Evolutionary conservation across 2,888 invertebrate species (phyloP), one percentile per base, ranked within the genome.

Genomic region (Heliconius sara): DNA sequence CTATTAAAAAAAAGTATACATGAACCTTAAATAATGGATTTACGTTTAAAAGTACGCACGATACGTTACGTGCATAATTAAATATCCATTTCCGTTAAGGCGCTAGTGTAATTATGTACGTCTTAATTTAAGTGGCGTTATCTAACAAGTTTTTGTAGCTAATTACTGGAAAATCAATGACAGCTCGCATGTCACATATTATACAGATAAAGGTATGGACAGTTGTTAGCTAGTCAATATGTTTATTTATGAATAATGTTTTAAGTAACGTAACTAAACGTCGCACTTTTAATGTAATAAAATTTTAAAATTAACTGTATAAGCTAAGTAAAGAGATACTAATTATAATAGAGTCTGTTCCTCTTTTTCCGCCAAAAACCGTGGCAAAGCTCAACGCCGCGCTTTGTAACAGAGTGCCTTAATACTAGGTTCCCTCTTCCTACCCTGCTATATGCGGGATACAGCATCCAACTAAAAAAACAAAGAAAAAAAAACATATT

Each of bases 81-180:
- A 72, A 60, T 39, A 39, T 73, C 67, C 60, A 63, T 73, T 60
- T 65, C 60, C 67, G 60, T 52, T 27, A 27, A 43, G 22, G 30
- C 16, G 4, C 25, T 66, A 5, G 73, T 39, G 57, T 71, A 76
- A 75, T 75, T 77, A 77, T 22, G 75, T 47, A 77, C 63, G 75
- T 47, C 65, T 60, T 71, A 73, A 76, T 78, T 81, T 25, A 63
- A 47, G 65, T 77, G 47, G 47, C 16, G 30, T 78, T 70, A 80
- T 70, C 77, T 77, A 34, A 80, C 77, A 73, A 76, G 70, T 72
- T 76, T 65, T 52, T 77, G 67, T 52, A 71, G 65, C 66, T 74
- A 82, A 80, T 80, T 74, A 80, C 60, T 74, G 82, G 78, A 79
- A 79, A 82, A 80, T 76, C 39, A 76, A 63, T 22, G 63, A 68